A percentile compares a stretch with the other conserved stretches of the same genome.
Conservation (phyloP, 2,888 invertebrate genomes). For the Tetheella fluctuosa region DNA sequence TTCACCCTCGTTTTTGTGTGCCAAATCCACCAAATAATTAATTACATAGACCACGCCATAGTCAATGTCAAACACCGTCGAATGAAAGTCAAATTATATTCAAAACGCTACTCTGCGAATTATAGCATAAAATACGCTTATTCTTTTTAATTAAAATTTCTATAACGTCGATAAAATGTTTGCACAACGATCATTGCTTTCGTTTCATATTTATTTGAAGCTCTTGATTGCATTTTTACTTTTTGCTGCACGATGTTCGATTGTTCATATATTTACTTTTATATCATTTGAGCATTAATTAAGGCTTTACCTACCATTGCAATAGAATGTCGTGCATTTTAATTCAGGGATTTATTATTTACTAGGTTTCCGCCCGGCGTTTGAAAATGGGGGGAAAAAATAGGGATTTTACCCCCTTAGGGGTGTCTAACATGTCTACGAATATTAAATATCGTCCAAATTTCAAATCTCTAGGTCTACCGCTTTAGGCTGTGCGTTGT, state of each 20-base stretch:
- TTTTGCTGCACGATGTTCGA: constrained; percentile 16
- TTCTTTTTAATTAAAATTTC: constrained; percentile 49
- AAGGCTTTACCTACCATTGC: constrained; percentile 39
- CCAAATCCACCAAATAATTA: constrained; percentile 28
- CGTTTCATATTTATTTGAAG: constrained; percentile 31
- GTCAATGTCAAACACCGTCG: constrained; percentile 24
- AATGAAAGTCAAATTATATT: constrained; percentile 37
- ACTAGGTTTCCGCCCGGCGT: too few relatives aligned
- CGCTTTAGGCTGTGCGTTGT: too few relatives aligned
- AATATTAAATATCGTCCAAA: too few relatives aligned
- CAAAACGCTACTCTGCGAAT: constrained; percentile 22
- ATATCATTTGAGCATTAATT: constrained; percentile 50
- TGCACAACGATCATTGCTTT: constrained; percentile 41
- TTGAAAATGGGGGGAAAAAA: too few relatives aligned
- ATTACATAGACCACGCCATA: constrained; percentile 22
- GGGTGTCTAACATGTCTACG: too few relatives aligned
- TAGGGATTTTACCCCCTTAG: too few relatives aligned
- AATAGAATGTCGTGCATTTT: constrained; percentile 42
- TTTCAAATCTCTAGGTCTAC: too few relatives aligned
- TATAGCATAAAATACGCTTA: constrained; percentile 33
- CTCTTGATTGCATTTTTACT: constrained; percentile 21
- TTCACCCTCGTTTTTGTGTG: neutral
- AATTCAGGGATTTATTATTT: neutral
- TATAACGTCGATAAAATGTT: constrained; percentile 48
- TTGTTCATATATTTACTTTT: constrained; percentile 30